These are phyloP conservation scores for Babylonia areolata DNA, from an alignment of 1,140 invertebrate species.

Conservation along the genomic window DNA sequence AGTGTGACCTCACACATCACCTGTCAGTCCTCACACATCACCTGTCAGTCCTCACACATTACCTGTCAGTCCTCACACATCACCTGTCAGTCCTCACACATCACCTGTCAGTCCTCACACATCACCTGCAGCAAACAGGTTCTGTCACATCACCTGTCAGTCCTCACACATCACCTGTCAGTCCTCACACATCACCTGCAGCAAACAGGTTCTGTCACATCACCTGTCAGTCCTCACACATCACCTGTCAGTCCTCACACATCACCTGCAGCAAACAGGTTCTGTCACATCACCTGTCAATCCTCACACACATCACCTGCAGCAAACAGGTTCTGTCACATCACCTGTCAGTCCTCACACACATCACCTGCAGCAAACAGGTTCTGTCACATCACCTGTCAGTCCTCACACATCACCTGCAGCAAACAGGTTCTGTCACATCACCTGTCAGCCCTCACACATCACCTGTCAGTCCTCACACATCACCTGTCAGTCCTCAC, in stretches of 20 bases:
- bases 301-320: conserved; percentile 8
- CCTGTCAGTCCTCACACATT: not conserved
- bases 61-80: not conserved
- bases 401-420: conserved; percentile 21
- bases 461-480: no score
- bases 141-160: not conserved
- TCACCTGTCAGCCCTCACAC: not conserved
- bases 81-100: no score
- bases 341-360: not conserved
- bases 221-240: not conserved
- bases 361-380: conserved; percentile 14
- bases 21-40: conserved; percentile 12
- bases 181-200: conserved; percentile 24
- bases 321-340: not conserved
- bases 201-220: not conserved
- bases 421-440: not conserved
- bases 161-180: no score
- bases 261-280: conserved; percentile 19
- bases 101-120: no score
- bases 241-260: not conserved
- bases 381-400: not conserved
- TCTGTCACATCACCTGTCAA: not conserved
- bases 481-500: no score
- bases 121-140: conserved; percentile 19
- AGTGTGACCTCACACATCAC: no score